Evolutionary conservation across 1,140 invertebrate genomes (phyloP).

Genomic region (Megalonaias nervosa): DNA sequence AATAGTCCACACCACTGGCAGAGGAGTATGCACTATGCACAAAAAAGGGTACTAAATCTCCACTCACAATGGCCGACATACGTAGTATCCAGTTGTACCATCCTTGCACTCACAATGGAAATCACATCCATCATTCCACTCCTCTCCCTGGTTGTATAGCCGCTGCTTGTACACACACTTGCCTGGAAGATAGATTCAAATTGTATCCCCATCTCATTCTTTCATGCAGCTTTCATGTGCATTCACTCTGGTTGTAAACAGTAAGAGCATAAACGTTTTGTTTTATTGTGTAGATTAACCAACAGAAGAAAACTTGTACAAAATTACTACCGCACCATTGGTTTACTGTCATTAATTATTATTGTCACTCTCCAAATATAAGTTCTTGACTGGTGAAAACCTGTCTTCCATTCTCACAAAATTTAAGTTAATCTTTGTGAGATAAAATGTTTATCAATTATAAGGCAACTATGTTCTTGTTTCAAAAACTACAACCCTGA

Average conservation of each 20-base stretch:
- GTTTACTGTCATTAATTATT: too few species aligned
- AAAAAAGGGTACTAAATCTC: too few species aligned
- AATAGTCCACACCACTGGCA: too few species aligned
- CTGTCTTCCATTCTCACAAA: too few species aligned
- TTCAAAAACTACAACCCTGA: too few species aligned
- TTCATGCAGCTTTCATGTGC: neutral
- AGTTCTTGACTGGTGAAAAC: too few species aligned
- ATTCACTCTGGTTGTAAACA: neutral
- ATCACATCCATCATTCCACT: constrained; percentile 53
- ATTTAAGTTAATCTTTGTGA: too few species aligned
- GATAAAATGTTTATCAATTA: too few species aligned
- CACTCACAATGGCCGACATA: constrained; percentile 45
- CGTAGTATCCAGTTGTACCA: constrained; percentile 44
- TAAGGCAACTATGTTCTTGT: too few species aligned
- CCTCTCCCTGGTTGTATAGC: constrained; percentile 50
- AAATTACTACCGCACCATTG: constrained; percentile 25
- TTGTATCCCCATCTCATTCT: neutral
- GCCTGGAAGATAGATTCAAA: constrained; percentile 15
- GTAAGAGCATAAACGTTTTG: neutral
- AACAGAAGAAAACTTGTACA: constrained; percentile 3
- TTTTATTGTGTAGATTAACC: neutral
- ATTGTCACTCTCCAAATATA: too few species aligned
- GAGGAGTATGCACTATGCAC: too few species aligned
- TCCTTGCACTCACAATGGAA: constrained; percentile 46
- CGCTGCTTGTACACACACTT: constrained; percentile 49